Conservation (phyloP, 2,888 invertebrate species). For the Aradus depressus region DNA sequence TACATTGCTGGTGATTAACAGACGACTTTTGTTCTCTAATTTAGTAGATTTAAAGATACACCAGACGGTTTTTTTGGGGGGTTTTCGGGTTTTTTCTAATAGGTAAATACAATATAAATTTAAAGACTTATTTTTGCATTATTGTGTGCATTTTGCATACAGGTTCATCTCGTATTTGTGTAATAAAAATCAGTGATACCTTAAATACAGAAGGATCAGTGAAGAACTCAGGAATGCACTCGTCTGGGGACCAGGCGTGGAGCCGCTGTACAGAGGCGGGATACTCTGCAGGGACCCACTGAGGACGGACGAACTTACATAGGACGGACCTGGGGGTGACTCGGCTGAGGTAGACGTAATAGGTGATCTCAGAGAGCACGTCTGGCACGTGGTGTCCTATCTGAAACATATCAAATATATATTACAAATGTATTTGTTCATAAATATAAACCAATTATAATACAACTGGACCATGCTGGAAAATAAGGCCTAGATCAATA, state of each 20-base stretch:
- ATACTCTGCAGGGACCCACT: conserved; percentile 90
- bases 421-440: too few species aligned
- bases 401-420: too few species aligned
- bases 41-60: too few species aligned
- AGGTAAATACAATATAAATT: too few species aligned
- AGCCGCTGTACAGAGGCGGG: conserved; percentile 80
- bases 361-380: conserved; percentile 91
- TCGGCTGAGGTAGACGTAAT: conserved; percentile 89
- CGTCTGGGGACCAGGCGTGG: conserved; percentile 97
- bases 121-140: too few species aligned
- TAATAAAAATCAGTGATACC: conserved; percentile 33
- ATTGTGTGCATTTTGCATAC: too few species aligned
- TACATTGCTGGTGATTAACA: too few species aligned
- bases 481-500: background rate
- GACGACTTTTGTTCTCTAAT: too few species aligned
- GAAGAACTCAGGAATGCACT: conserved; percentile 96
- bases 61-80: too few species aligned
- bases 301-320: conserved; percentile 77
- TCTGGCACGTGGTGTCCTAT: conserved; percentile 92
- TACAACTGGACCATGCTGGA: background rate
- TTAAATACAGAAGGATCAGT: conserved; percentile 84
- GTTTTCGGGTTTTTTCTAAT: too few species aligned
- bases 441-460: background rate
- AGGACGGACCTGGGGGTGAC: conserved; percentile 71
- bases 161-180: too few species aligned